A percentile compares a stretch with the other conserved stretches of the same genome.
These are phyloP conservation scores for Gnatocerus cornutus DNA, from an alignment of 2,888 invertebrate species.

Conservation along the genomic window DNA sequence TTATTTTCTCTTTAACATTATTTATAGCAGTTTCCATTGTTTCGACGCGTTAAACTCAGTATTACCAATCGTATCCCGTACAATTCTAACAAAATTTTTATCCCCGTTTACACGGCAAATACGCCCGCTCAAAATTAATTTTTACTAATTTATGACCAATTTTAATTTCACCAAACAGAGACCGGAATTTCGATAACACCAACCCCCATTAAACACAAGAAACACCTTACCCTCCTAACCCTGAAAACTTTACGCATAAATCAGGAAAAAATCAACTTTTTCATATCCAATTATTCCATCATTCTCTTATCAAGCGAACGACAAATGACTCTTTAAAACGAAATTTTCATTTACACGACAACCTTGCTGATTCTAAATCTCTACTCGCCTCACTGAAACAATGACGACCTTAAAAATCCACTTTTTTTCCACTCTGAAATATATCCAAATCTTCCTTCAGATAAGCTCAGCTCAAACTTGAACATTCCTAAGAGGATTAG, in stretches of 20 bases:
- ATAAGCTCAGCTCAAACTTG: slow-evolving; percentile 34
- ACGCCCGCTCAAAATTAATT: slow-evolving; percentile 23
- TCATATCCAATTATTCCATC: slow-evolving; percentile 25
- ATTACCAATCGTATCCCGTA: slow-evolving; percentile 40
- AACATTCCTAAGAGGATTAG: slow-evolving; percentile 42
- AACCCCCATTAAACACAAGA: slow-evolving; percentile 11
- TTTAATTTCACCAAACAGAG: slow-evolving; percentile 18
- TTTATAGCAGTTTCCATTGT: slow-evolving; percentile 40
- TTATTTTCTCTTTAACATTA: slow-evolving; percentile 46
- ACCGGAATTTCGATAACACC: slow-evolving; percentile 11
- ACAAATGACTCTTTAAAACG: slow-evolving; percentile 23
- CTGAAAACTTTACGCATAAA: background rate
- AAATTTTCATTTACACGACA: slow-evolving; percentile 27
- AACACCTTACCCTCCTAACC: background rate
- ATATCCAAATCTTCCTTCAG: slow-evolving; percentile 24
- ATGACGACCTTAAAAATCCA: slow-evolving; percentile 13
- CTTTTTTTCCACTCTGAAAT: slow-evolving; percentile 27
- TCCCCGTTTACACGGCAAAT: slow-evolving; percentile 10
- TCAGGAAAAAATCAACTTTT: slow-evolving; percentile 15
- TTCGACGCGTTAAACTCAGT: slow-evolving; percentile 30
- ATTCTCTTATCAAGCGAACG: slow-evolving; percentile 10
- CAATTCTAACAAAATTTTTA: slow-evolving; percentile 30
- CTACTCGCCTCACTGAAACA: slow-evolving; percentile 3
- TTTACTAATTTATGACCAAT: slow-evolving; percentile 38
- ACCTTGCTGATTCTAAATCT: background rate